A percentile compares a stretch with the other conserved stretches of the same genome.
These are phyloP conservation scores for Idris sp. DNA, from an alignment of 1,140 invertebrate species.

Conservation along the genomic window DNA sequence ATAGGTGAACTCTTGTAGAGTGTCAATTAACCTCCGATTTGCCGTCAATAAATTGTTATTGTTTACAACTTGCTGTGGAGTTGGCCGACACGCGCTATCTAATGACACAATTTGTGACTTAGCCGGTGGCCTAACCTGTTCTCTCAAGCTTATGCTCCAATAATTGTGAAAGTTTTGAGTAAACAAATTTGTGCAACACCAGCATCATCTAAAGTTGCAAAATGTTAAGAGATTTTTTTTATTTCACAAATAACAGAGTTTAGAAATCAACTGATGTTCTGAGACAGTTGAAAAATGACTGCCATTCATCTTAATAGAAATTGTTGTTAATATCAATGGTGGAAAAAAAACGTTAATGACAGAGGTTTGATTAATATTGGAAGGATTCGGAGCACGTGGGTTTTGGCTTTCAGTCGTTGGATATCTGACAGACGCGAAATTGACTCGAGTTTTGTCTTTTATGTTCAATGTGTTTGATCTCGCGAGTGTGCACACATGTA, in stretches of 20 bases:
- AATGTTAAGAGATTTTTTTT: too few species aligned
- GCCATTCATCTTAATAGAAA: conserved; percentile 24
- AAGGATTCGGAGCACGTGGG: conserved; percentile 11
- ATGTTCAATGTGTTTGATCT: not conserved
- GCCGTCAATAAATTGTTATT: conserved; percentile 31
- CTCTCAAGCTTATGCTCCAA: conserved; percentile 36
- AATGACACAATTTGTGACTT: conserved; percentile 19
- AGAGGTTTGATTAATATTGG: conserved; percentile 13
- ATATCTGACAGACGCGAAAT: conserved; percentile 43
- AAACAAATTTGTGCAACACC: conserved; percentile 27
- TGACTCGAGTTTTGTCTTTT: conserved; percentile 33
- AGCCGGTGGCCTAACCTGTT: conserved; percentile 20
- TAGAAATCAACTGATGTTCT: too few species aligned
- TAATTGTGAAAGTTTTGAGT: conserved; percentile 56
- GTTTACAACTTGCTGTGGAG: conserved; percentile 25
- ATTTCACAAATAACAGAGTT: too few species aligned
- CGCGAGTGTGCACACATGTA: not conserved
- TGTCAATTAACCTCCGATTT: conserved; percentile 20
- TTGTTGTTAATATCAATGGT: not conserved
- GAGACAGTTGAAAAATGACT: conserved; percentile 16
- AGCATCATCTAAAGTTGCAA: conserved; percentile 44
- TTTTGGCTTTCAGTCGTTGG: conserved; percentile 10
- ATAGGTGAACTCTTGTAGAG: too few species aligned
- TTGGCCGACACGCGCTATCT: not conserved
- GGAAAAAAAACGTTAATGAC: conserved; percentile 1